Conservation (phyloP, 1,140 invertebrate genomes). For the Globodera rostochiensis region DNA sequence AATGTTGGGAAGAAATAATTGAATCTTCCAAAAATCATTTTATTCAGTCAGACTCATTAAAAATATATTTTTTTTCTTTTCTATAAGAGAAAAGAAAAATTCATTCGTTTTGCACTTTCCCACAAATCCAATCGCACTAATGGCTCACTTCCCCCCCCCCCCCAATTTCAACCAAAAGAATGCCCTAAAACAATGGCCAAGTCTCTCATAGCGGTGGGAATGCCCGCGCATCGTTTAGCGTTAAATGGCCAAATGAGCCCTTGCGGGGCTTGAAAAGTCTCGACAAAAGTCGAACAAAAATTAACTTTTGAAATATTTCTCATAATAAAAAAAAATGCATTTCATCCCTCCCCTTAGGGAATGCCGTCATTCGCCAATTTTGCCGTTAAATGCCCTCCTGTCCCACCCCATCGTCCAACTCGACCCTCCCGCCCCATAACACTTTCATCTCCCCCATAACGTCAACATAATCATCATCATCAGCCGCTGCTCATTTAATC, state of each 20-base stretch:
- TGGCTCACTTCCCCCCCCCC: background rate
- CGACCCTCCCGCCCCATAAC: too few species aligned
- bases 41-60: background rate
- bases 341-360: background rate
- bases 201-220: too few species aligned
- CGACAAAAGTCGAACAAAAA: too few species aligned
- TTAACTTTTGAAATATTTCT: too few species aligned
- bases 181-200: background rate
- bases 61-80: background rate
- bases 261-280: too few species aligned
- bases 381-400: background rate
- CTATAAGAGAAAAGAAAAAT: background rate
- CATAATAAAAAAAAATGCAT: too few species aligned
- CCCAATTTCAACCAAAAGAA: background rate
- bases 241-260: too few species aligned
- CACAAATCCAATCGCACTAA: slow-evolving; percentile 1
- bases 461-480: background rate
- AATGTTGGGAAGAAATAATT: too few species aligned
- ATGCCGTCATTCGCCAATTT: background rate
- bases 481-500: background rate
- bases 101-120: background rate
- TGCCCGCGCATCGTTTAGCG: too few species aligned
- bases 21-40: background rate
- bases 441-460: too few species aligned
- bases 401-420: background rate